Evolutionary conservation across 2,797 vertebrate species (phyloP).

Genomic region (Lophius americanus): DNA sequence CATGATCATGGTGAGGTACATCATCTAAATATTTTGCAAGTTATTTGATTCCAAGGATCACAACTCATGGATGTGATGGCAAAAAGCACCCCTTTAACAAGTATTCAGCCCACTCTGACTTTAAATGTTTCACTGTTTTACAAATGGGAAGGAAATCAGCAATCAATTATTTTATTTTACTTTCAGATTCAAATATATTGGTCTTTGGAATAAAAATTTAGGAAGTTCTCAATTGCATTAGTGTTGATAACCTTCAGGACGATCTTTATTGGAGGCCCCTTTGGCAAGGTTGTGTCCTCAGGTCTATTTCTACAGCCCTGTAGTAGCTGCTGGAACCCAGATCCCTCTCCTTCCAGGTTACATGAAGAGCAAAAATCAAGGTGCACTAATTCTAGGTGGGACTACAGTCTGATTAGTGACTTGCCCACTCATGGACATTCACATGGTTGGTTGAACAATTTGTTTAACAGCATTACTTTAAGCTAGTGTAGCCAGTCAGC

Average conservation of each 20-base stretch:
- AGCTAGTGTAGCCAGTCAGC: neutral
- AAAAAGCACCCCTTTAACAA: constrained; percentile 40
- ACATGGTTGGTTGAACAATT: neutral
- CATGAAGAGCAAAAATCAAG: neutral
- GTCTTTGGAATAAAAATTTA: constrained; percentile 14
- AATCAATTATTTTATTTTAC: constrained; percentile 3
- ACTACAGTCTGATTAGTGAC: neutral
- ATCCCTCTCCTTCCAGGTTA: neutral
- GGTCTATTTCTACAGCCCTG: neutral
- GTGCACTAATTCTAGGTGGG: neutral
- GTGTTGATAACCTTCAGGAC: constrained; percentile 21
- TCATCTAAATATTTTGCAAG: constrained; percentile 31
- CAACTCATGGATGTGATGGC: constrained; percentile 27
- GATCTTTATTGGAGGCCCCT: constrained; percentile 27
- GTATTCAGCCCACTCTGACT: constrained; percentile 27
- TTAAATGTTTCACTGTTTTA: constrained; percentile 28
- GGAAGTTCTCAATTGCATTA: constrained; percentile 12
- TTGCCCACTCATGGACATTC: neutral
- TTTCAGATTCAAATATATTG: constrained; percentile 1
- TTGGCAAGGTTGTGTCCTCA: constrained; percentile 18
- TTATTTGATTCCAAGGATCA: constrained; percentile 31
- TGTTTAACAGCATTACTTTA: constrained; percentile 10
- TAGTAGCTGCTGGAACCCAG: constrained; percentile 4
- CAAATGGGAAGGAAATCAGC: constrained; percentile 20
- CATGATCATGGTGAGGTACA: constrained; percentile 31